phyloP scores from a whole-genome alignment of 2,797 vertebrate species.

The Hyperoplus immaculatus region DNA sequence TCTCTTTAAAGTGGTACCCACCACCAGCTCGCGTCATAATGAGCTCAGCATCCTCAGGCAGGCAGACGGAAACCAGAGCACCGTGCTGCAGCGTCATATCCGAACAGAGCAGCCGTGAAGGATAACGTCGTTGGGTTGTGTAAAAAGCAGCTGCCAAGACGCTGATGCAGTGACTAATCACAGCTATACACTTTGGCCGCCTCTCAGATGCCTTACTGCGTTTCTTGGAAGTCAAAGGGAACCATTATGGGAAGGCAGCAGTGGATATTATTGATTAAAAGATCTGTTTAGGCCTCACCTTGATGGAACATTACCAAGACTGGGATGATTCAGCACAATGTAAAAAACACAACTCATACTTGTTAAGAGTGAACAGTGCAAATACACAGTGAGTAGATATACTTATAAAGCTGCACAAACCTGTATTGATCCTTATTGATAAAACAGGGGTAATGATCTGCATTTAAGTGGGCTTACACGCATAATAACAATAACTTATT shows the following conservation, averaged over 20 bases:
- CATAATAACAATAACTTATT: not conserved
- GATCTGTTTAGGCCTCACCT: constrained; percentile 19
- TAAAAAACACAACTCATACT: not conserved
- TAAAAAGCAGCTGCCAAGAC: not conserved
- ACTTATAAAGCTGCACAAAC: not conserved
- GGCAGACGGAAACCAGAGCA: constrained; percentile 20
- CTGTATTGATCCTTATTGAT: not conserved
- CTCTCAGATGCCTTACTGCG: not conserved
- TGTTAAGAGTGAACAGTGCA: not conserved
- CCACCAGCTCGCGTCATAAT: constrained; percentile 57
- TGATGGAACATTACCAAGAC: constrained; percentile 16
- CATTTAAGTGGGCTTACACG: not conserved
- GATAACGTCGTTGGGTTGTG: not conserved
- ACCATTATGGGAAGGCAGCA: constrained; percentile 36
- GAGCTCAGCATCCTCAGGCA: constrained; percentile 25
- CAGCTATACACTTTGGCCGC: not conserved
- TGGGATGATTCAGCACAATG: constrained; percentile 55
- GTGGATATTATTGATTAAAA: constrained; percentile 39
- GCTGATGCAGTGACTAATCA: constrained; percentile 25
- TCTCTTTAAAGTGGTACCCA: constrained; percentile 76
- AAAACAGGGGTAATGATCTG: not conserved
- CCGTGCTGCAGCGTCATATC: constrained; percentile 38
- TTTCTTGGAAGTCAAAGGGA: constrained; percentile 19
- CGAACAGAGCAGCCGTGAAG: not conserved
- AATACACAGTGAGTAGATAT: not conserved